Conservation (phyloP, 2,797 vertebrate genomes). For the Prionace glauca region DNA sequence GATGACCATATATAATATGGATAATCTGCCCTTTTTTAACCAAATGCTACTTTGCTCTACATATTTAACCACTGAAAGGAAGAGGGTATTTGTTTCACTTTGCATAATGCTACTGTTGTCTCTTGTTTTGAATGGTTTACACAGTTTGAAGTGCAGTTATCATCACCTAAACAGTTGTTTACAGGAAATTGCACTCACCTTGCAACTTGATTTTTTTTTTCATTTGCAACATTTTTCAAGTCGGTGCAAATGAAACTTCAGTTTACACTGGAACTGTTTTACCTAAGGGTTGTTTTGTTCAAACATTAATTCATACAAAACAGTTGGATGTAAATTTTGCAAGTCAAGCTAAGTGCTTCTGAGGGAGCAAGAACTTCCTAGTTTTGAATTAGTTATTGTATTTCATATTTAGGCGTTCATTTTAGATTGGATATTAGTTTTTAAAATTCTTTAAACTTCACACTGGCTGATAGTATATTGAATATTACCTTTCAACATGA, state of each 20-base stretch:
- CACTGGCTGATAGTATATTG: background rate
- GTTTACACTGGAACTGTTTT: background rate
- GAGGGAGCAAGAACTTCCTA: background rate
- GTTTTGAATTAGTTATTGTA: background rate
- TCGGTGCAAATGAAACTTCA: background rate
- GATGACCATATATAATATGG: background rate
- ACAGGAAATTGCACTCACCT: constrained; percentile 51
- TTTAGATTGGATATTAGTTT: background rate
- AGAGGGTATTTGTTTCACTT: constrained; percentile 14
- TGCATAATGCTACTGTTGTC: background rate
- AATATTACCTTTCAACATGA: background rate
- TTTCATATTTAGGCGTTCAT: background rate
- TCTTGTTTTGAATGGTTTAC: constrained; percentile 41
- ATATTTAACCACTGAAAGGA: constrained; percentile 15
- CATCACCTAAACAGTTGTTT: constrained; percentile 47
- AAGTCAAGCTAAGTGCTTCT: background rate
- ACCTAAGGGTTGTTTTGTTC: background rate
- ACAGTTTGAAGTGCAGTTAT: constrained; percentile 44
- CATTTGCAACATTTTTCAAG: background rate
- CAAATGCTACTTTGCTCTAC: background rate
- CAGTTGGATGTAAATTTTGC: background rate
- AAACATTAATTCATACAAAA: background rate
- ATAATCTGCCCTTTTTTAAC: background rate
- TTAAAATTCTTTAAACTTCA: background rate
- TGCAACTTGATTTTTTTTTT: constrained; percentile 36